A percentile compares a stretch with the other conserved stretches of the same genome.
phyloP scores from a whole-genome alignment of 2,113 vertebrate genomes.

The Asarcornis scutulata region DNA sequence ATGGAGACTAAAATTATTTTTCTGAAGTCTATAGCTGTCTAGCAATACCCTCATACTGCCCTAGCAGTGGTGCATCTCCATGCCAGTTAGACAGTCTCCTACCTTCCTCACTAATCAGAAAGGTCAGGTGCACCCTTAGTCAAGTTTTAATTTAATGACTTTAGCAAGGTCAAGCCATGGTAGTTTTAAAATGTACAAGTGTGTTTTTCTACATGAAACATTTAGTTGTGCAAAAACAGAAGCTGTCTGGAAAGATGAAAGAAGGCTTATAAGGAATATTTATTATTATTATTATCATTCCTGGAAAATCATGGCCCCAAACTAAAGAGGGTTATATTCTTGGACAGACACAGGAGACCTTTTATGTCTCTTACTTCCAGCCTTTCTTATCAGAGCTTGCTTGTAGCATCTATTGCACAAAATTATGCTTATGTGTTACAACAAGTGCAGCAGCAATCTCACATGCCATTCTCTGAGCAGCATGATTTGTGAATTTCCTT shows the following conservation, averaged over 20 bases:
- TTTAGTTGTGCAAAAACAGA: not conserved
- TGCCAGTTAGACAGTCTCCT: not conserved
- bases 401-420: slow-evolving; percentile 78
- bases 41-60: not conserved
- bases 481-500: slow-evolving; percentile 86
- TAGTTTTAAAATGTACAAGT: not conserved
- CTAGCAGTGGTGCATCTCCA: not conserved
- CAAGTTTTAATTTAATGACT: not conserved
- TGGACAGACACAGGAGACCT: not conserved
- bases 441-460: slow-evolving; percentile 93
- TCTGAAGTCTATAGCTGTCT: not conserved
- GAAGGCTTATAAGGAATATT: not conserved
- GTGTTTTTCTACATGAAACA: not conserved
- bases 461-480: slow-evolving; percentile 94
- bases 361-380: not conserved
- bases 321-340: not conserved
- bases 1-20: not conserved
- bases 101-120: not conserved
- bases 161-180: not conserved
- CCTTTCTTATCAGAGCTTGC: not conserved
- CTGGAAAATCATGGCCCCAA: not conserved
- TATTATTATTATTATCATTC: not conserved
- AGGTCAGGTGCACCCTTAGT: not conserved
- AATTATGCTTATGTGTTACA: slow-evolving; percentile 96
- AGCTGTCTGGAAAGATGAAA: not conserved